Evolutionary conservation across 2,888 invertebrate species (phyloP).

Genomic region (Oscheius sp.): DNA sequence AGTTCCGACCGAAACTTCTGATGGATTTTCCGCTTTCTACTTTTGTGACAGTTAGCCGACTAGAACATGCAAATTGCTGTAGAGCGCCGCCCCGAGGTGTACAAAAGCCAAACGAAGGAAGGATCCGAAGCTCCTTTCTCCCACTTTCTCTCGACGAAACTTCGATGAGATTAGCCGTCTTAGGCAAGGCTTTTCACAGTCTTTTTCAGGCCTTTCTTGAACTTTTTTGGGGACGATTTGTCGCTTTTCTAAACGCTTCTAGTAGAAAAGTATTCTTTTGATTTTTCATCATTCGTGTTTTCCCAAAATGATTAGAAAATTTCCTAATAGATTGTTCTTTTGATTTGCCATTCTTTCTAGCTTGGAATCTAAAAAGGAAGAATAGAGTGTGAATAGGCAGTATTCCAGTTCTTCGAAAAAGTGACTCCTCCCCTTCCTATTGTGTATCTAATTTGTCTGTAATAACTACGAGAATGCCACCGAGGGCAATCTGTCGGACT

Average conservation of each 20-base stretch:
- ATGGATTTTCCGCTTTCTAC: neutral
- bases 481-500: neutral
- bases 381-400: neutral
- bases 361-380: neutral
- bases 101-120: neutral
- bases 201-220: too few relatives aligned
- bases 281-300: too few relatives aligned
- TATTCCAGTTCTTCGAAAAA: neutral
- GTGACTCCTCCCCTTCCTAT: neutral
- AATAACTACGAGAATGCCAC: too few relatives aligned
- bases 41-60: neutral
- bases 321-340: too few relatives aligned
- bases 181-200: too few relatives aligned
- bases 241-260: too few relatives aligned
- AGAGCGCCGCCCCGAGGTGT: neutral
- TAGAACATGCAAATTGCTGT: slow-evolving; percentile 9
- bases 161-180: too few relatives aligned
- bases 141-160: too few relatives aligned
- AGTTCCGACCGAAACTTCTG: neutral
- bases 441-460: neutral
- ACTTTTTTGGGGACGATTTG: too few relatives aligned
- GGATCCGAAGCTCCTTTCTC: too few relatives aligned
- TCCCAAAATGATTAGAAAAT: too few relatives aligned
- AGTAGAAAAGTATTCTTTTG: too few relatives aligned
- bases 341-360: neutral